Conservation (phyloP, 2,797 vertebrate genomes). For the Caiman crocodilus region DNA sequence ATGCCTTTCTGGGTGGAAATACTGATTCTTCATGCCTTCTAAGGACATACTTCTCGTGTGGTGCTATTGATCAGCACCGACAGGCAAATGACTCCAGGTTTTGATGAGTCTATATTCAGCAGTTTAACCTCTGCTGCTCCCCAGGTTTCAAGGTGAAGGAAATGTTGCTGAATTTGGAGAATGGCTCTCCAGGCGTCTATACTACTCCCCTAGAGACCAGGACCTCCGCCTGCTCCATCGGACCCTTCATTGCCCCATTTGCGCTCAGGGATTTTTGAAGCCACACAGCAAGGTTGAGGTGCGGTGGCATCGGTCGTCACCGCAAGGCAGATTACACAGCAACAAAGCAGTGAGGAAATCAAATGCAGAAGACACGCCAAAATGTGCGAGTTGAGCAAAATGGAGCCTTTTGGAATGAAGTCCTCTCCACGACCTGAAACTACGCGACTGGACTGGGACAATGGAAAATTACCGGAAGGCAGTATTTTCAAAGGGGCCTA, state of each 20-base stretch:
- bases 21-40: too few species aligned
- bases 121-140: neutral
- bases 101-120: neutral
- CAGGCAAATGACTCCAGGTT: neutral
- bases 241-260: neutral
- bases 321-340: neutral
- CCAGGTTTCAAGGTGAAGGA: neutral
- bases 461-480: neutral
- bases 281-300: neutral
- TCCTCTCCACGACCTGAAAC: neutral
- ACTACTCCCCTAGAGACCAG: neutral
- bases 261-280: neutral
- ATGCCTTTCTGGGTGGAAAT: neutral
- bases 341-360: neutral
- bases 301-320: neutral
- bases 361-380: neutral
- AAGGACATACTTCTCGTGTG: neutral
- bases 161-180: neutral
- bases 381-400: neutral
- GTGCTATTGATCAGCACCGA: neutral
- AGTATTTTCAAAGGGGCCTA: neutral
- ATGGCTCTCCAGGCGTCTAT: neutral
- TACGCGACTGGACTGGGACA: neutral
- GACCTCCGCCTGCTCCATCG: neutral
- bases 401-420: neutral